Conservation (phyloP, 2,113 vertebrate species). For the Cryptotis parvus region DNA sequence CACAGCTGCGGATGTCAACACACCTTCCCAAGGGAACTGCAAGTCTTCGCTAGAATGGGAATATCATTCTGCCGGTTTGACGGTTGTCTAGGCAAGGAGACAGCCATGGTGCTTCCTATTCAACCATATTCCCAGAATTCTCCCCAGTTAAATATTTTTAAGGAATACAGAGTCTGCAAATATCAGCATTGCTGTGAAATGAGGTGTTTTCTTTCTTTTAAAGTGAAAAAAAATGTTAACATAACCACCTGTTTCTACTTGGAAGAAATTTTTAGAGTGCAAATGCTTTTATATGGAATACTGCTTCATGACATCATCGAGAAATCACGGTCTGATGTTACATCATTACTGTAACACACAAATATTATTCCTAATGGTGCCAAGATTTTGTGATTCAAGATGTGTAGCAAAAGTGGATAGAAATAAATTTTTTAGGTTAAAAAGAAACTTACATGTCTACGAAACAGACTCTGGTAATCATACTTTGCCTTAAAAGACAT, state of each 20-base stretch:
- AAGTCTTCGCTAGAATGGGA: not conserved
- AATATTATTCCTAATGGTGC: conserved; percentile 72
- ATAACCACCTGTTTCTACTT: conserved; percentile 72
- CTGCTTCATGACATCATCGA: conserved; percentile 67
- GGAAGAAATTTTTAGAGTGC: conserved; percentile 58
- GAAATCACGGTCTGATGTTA: conserved; percentile 57
- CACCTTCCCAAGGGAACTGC: not conserved
- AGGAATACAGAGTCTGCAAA: conserved; percentile 34
- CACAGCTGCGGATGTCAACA: not conserved
- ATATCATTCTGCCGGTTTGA: not conserved
- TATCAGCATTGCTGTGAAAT: conserved; percentile 44
- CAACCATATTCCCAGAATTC: not conserved
- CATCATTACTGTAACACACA: conserved; percentile 54
- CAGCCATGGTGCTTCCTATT: not conserved
- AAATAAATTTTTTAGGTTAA: conserved; percentile 39
- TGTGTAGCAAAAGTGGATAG: conserved; percentile 31
- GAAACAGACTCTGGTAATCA: not conserved
- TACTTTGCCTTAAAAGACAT: not conserved
- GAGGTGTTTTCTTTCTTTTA: conserved; percentile 60
- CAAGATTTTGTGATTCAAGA: conserved; percentile 57
- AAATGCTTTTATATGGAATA: conserved; percentile 61
- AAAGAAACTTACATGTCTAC: not conserved
- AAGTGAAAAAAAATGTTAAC: conserved; percentile 48
- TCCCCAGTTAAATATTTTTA: conserved; percentile 10
- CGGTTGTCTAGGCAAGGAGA: not conserved